Base-by-base conservation (phyloP, 2,888 invertebrate genomes). In the Hermaeophaga mercurialis region DNA sequence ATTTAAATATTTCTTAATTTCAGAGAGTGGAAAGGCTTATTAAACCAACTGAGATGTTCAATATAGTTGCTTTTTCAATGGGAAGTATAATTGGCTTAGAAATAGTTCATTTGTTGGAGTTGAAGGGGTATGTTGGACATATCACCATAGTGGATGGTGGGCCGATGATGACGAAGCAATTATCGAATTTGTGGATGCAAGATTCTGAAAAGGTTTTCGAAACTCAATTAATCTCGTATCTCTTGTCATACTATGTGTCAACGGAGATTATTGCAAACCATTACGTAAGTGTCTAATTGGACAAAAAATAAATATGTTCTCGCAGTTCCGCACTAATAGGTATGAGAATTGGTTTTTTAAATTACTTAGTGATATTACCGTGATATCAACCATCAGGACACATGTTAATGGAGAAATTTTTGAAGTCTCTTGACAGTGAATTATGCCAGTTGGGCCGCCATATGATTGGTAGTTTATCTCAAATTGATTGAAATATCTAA, bases 61-160 rank as follows among this genome's bases (percentile, higher is more conserved):
- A 84, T 56, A 73, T 97, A 1, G 82, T 90, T n/a, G 95, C 91
- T 1, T 96, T 97, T 80, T 97, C 96, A 9, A 96, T 87, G 71
- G 97, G 97, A 38, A 81, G 88, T 0, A 75, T 89, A 17, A 80
- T 94, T 12, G 88, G 89, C 0, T 76, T 95, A 53, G 91, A 94
- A 73, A 78, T 96, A 56, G 89, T 87, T 2, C 78, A 84, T 6
- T 81, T 84, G 68, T 78, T 96, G 28, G 92, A 93, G 75, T 78
- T 76, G 5, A 79, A 82, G 68, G 89, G 89, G 63, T 80, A 80
- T 47, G 78, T 71, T n/a, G 90, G 90, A 1, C 80, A 82, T 34
- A 67, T 91, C 1, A 80, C 89, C 67, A 82, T 93, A n/a, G 80
- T 97, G 44, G 96, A 96, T 73, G 94, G 95, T 7, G 81, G 89